These are phyloP conservation scores for Acanthoscelides obtectus DNA, from an alignment of 2,888 invertebrate genomes.

Conservation along the genomic window DNA sequence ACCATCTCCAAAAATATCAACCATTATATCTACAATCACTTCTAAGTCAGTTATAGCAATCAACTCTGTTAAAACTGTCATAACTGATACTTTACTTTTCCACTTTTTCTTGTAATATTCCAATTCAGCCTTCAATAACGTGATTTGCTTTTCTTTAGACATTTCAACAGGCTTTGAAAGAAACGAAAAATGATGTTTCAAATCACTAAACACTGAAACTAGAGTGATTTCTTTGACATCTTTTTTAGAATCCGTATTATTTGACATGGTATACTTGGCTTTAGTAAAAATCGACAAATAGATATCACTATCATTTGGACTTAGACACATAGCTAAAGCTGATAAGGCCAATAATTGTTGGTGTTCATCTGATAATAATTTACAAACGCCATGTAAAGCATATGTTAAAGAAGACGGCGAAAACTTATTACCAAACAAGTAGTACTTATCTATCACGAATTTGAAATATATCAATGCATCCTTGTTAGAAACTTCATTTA, in stretches of 20 bases:
- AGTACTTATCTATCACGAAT: slow-evolving; percentile 16
- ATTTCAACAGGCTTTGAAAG: background rate
- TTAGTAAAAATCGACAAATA: slow-evolving; percentile 28
- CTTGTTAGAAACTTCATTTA: slow-evolving; percentile 13
- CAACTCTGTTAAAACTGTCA: slow-evolving; percentile 28
- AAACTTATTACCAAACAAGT: slow-evolving; percentile 17
- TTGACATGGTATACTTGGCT: slow-evolving; percentile 25
- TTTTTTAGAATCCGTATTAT: slow-evolving; percentile 15
- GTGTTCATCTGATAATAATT: slow-evolving; percentile 15
- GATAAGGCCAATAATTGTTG: slow-evolving; percentile 23
- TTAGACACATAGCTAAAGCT: slow-evolving; percentile 26
- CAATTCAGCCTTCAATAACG: slow-evolving; percentile 31
- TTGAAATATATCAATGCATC: slow-evolving; percentile 12
- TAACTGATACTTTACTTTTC: slow-evolving; percentile 34
- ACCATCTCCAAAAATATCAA: slow-evolving; percentile 28
- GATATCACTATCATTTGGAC: slow-evolving; percentile 15
- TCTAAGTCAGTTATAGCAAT: slow-evolving; percentile 22
- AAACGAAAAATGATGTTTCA: slow-evolving; percentile 7
- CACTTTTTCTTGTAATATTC: slow-evolving; percentile 30
- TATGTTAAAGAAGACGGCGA: slow-evolving; percentile 10
- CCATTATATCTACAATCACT: slow-evolving; percentile 22
- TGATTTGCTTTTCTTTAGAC: slow-evolving; percentile 18
- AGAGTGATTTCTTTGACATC: slow-evolving; percentile 28
- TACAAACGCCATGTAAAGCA: slow-evolving; percentile 12
- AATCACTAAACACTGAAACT: slow-evolving; percentile 21